phyloP scores from a whole-genome alignment of 2,888 invertebrate species.

The Scaptomyza flava region DNA sequence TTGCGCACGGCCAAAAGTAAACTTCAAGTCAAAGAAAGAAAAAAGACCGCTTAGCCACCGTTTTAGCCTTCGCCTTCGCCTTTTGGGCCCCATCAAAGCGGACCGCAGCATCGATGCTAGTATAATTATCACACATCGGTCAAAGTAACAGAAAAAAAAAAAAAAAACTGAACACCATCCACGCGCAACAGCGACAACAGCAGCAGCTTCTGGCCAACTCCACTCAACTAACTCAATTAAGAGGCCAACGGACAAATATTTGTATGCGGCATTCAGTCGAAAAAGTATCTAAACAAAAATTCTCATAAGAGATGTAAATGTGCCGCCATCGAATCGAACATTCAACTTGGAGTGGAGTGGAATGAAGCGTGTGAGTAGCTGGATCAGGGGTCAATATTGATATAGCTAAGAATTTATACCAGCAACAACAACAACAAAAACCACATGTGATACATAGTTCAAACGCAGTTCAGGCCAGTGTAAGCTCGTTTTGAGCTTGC shows the following conservation, averaged over 20 bases:
- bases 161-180: slow-evolving; percentile 59
- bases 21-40: slow-evolving; percentile 43
- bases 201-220: slow-evolving; percentile 42
- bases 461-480: slow-evolving; percentile 20
- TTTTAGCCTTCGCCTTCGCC: background rate
- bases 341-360: slow-evolving; percentile 8
- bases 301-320: slow-evolving; percentile 46
- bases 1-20: slow-evolving; percentile 66
- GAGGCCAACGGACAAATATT: slow-evolving; percentile 74
- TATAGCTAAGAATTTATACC: slow-evolving; percentile 29
- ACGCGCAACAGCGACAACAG: slow-evolving; percentile 66
- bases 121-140: slow-evolving; percentile 79
- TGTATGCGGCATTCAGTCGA: slow-evolving; percentile 81
- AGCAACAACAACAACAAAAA: background rate
- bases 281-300: slow-evolving; percentile 81
- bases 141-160: slow-evolving; percentile 29
- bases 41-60: slow-evolving; percentile 47
- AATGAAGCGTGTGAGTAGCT: slow-evolving; percentile 54
- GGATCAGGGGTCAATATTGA: slow-evolving; percentile 59
- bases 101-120: slow-evolving; percentile 59
- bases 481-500: slow-evolving; percentile 32
- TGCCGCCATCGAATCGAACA: slow-evolving; percentile 10
- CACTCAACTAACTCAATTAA: slow-evolving; percentile 75
- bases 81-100: slow-evolving; percentile 52
- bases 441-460: slow-evolving; percentile 4